phyloP scores from a whole-genome alignment of 2,888 invertebrate genomes.

The Thecocarcelia acutangulata region DNA sequence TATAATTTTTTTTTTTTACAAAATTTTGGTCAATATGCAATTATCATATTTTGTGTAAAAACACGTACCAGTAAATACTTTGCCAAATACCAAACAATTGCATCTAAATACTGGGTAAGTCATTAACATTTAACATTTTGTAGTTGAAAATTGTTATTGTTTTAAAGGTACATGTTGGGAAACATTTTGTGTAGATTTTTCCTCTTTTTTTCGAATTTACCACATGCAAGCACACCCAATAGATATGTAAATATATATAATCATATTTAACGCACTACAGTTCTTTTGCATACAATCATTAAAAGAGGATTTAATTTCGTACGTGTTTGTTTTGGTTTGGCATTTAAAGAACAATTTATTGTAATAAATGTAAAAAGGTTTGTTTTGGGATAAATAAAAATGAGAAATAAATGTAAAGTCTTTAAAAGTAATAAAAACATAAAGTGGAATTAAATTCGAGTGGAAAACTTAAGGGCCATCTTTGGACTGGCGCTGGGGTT shows the following conservation, averaged over 20 bases:
- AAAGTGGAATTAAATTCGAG: too few species aligned
- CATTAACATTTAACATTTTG: conserved; percentile 27
- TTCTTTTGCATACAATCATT: not conserved
- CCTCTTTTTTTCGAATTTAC: too few species aligned
- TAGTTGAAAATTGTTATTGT: conserved; percentile 1
- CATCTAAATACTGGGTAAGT: conserved; percentile 22
- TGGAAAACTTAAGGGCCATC: too few species aligned
- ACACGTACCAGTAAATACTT: conserved; percentile 53
- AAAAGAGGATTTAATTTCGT: conserved; percentile 29
- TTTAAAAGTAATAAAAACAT: too few species aligned
- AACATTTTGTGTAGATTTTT: conserved; percentile 4
- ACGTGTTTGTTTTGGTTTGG: too few species aligned
- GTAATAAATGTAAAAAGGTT: too few species aligned
- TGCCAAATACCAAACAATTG: conserved; percentile 40
- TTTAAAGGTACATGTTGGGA: conserved; percentile 10
- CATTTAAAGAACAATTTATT: too few species aligned
- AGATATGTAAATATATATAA: not conserved
- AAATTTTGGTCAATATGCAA: conserved; percentile 50
- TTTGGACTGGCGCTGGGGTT: too few species aligned
- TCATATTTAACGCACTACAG: not conserved
- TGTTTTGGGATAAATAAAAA: too few species aligned
- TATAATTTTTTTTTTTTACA: not conserved
- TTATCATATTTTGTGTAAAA: conserved; percentile 61
- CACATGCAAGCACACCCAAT: too few species aligned
- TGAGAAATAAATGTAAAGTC: too few species aligned